Percentiles rank a stretch among this genome's conserved stretches.
phyloP scores from a whole-genome alignment of 92 coral and sea anemone genomes.

The Nematostella vectensis region DNA sequence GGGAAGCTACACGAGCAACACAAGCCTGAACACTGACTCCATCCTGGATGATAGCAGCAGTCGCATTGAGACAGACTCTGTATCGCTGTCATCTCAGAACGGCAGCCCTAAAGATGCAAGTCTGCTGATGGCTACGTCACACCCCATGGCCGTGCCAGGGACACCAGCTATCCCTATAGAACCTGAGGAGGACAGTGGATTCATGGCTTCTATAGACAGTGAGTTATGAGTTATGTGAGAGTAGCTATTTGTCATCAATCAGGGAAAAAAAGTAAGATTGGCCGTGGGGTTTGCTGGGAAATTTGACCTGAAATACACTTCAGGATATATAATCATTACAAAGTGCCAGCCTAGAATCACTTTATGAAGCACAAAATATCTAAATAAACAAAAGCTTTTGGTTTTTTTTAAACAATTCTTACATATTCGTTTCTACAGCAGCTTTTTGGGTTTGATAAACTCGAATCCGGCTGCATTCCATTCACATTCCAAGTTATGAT shows the following conservation, averaged over 20 bases:
- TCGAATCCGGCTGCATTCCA: no score
- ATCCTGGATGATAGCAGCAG: constrained; percentile 41
- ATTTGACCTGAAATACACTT: no score
- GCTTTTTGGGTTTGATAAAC: no score
- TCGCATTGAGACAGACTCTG: constrained; percentile 40
- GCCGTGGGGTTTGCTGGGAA: no score
- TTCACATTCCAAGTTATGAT: no score
- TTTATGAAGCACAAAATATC: no score
- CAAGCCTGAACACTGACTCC: constrained; percentile 41
- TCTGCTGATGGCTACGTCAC: constrained; percentile 34
- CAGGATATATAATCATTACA: no score
- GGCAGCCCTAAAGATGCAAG: constrained; percentile 56
- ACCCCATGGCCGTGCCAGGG: constrained; percentile 76
- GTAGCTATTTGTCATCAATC: no score
- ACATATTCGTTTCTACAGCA: no score
- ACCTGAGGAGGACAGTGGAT: constrained; percentile 73
- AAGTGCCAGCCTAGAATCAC: no score
- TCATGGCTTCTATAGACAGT: constrained; percentile 62
- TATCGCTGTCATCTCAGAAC: constrained; percentile 63
- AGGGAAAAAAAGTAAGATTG: no score
- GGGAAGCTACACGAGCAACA: constrained; percentile 31
- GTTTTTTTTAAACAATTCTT: background rate
- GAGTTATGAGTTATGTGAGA: constrained; percentile 6
- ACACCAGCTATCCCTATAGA: constrained; percentile 45
- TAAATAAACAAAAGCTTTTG: no score